A percentile compares a stretch with the other conserved stretches of the same genome.
phyloP scores from a whole-genome alignment of 1,140 invertebrate genomes.

The Achatina immaculata region DNA sequence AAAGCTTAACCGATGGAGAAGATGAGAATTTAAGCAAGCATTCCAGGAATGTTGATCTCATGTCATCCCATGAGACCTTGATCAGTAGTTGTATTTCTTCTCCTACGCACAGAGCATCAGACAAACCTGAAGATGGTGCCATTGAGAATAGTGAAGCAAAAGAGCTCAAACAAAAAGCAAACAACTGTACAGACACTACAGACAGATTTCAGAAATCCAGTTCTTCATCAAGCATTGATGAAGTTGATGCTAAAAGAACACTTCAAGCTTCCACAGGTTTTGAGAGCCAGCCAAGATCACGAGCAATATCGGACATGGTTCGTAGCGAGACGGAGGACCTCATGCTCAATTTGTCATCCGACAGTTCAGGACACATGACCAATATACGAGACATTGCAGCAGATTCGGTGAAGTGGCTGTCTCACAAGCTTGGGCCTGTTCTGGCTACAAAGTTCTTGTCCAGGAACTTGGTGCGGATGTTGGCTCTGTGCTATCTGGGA shows the following conservation, averaged over 20 bases:
- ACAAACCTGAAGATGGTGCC: neutral
- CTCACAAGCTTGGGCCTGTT: slow-evolving; percentile 93
- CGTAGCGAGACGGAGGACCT: slow-evolving; percentile 69
- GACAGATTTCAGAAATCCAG: neutral
- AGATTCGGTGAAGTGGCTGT: slow-evolving; percentile 91
- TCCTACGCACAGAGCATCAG: neutral
- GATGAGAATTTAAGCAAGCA: neutral
- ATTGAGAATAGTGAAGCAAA: neutral
- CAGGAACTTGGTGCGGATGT: slow-evolving; percentile 91
- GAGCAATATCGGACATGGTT: slow-evolving; percentile 51
- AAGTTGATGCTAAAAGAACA: slow-evolving; percentile 9
- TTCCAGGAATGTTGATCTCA: neutral
- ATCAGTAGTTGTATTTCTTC: neutral
- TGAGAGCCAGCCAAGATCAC: neutral
- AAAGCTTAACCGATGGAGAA: neutral
- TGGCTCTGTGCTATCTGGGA: slow-evolving; percentile 92
- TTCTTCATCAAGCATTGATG: slow-evolving; percentile 2
- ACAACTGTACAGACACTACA: neutral
- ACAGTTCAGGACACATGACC: slow-evolving; percentile 50
- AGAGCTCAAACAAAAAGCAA: neutral
- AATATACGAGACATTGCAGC: slow-evolving; percentile 89
- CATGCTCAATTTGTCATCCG: slow-evolving; percentile 52
- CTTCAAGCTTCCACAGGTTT: neutral
- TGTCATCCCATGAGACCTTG: neutral
- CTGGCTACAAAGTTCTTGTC: slow-evolving; percentile 91